Conservation (phyloP, 2,888 invertebrate species). For the Brachypalpus laphriformis region DNA sequence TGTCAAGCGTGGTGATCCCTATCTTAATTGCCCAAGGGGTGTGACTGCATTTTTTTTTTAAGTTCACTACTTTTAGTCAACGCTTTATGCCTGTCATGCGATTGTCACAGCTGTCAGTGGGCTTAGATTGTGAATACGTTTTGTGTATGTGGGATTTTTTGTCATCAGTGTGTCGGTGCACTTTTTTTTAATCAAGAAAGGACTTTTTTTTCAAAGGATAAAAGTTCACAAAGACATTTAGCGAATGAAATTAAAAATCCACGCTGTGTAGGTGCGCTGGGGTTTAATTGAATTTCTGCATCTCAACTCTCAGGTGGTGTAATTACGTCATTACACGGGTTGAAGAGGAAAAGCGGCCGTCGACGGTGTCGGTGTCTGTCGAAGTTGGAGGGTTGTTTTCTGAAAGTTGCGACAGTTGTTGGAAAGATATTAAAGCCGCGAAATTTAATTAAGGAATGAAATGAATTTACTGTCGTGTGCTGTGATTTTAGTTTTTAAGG, state of each 20-base stretch:
- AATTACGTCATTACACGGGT: constrained; percentile 25
- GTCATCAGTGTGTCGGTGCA: constrained; percentile 32
- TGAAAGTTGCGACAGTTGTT: constrained; percentile 13
- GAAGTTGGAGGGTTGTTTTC: background rate
- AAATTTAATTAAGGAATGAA: constrained; percentile 16
- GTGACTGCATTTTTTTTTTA: background rate
- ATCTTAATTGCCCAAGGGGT: constrained; percentile 44
- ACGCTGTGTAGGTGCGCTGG: background rate
- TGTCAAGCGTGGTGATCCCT: constrained; percentile 43
- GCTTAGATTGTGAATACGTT: background rate
- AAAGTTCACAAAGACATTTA: constrained; percentile 2
- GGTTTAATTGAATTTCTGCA: constrained; percentile 51
- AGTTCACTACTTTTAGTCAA: background rate
- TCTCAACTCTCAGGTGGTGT: constrained; percentile 48
- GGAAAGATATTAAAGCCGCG: background rate
- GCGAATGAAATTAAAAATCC: constrained; percentile 26
- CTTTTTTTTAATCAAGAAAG: constrained; percentile 39
- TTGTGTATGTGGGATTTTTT: background rate
- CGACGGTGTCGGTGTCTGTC: constrained; percentile 7
- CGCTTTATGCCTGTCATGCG: constrained; percentile 34
- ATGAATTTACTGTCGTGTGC: background rate
- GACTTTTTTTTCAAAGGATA: constrained; percentile 2
- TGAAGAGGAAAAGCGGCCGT: background rate
- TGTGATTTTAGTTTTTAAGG: background rate
- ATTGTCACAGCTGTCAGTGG: constrained; percentile 27